Evolutionary conservation across 2,888 invertebrate species (phyloP).

Genomic region (Theodoxus fluviatilis): DNA sequence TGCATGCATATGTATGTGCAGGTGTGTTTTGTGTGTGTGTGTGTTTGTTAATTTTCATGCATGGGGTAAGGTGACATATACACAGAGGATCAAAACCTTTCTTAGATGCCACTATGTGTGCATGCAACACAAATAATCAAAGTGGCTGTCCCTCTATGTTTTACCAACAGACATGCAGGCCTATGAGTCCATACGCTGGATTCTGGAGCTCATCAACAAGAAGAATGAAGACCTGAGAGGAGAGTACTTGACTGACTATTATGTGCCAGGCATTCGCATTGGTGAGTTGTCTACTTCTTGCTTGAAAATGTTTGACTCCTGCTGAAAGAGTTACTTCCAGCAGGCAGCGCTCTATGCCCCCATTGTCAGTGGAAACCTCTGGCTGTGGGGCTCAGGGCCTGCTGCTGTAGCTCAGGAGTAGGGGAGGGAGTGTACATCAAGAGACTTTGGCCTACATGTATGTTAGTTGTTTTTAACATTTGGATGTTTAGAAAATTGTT

Average conservation of each 20-base stretch:
- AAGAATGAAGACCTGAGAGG: slow-evolving; percentile 50
- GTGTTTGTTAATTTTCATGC: too few species aligned
- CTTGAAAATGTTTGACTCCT: slow-evolving; percentile 6
- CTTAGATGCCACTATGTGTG: too few species aligned
- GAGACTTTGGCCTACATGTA: not conserved
- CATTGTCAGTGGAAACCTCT: too few species aligned
- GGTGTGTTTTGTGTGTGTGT: too few species aligned
- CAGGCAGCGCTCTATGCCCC: not conserved
- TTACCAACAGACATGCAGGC: slow-evolving; percentile 50
- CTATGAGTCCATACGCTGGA: slow-evolving; percentile 60
- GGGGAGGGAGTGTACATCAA: too few species aligned
- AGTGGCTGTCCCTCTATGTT: too few species aligned
- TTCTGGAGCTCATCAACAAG: slow-evolving; percentile 57
- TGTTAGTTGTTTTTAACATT: not conserved
- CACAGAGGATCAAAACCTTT: too few species aligned
- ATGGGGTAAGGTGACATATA: too few species aligned
- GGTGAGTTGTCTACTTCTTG: slow-evolving; percentile 49
- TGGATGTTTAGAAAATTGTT: too few species aligned
- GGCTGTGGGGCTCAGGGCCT: not conserved
- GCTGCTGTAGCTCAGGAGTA: not conserved
- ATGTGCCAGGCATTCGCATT: slow-evolving; percentile 60
- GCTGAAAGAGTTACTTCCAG: not conserved
- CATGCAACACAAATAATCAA: too few species aligned
- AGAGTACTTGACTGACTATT: slow-evolving; percentile 49
- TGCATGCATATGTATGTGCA: too few species aligned